Percentiles rank a stretch among this genome's conserved stretches.
These are phyloP conservation scores for Scaptomyza tumidula DNA, from an alignment of 2,888 invertebrate genomes.

Conservation along the genomic window DNA sequence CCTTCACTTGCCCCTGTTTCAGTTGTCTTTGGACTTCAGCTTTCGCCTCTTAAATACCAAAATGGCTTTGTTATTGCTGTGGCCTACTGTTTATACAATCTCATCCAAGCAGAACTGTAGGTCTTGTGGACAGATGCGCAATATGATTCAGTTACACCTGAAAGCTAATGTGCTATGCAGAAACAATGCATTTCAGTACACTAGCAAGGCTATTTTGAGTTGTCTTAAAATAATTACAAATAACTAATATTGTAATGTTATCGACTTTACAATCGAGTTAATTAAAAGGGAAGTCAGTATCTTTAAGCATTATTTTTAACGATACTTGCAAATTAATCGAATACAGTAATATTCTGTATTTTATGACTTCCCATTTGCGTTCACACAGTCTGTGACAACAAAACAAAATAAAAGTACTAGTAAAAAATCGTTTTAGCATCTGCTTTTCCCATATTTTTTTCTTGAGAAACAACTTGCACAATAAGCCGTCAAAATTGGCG, in stretches of 20 bases:
- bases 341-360: constrained; percentile 4
- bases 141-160: constrained; percentile 4
- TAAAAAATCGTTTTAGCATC: constrained; percentile 29
- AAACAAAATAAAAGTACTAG: constrained; percentile 30
- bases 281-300: constrained; percentile 5
- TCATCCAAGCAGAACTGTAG: neutral
- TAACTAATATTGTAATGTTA: constrained; percentile 16
- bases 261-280: constrained; percentile 13
- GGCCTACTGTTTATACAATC: constrained; percentile 3
- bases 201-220: constrained; percentile 12
- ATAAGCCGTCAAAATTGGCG: constrained; percentile 63
- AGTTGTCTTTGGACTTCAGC: constrained; percentile 53
- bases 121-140: neutral
- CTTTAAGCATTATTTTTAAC: neutral
- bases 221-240: constrained; percentile 17
- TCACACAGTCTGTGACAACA: constrained; percentile 29
- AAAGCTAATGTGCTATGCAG: constrained; percentile 4
- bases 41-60: constrained; percentile 65
- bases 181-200: constrained; percentile 14
- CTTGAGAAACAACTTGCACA: neutral
- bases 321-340: neutral
- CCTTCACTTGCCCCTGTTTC: constrained; percentile 28
- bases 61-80: constrained; percentile 44
- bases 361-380: neutral
- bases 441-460: constrained; percentile 20